Conservation (phyloP, 2,888 invertebrate species). For the Elmis aenea region DNA sequence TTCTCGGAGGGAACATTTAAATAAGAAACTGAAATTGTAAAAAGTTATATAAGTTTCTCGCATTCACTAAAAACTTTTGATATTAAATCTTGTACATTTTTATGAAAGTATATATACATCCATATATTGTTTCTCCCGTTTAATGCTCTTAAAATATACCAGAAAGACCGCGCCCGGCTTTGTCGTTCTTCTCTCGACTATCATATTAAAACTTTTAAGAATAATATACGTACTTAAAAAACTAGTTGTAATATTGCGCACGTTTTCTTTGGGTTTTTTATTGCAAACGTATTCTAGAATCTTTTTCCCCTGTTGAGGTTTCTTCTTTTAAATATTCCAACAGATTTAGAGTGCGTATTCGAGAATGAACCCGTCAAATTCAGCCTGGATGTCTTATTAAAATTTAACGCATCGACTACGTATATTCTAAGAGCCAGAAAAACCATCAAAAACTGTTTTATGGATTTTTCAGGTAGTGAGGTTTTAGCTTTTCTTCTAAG, state of each 20-base stretch:
- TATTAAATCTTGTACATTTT: slow-evolving; percentile 22
- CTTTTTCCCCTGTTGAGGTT: too few species aligned
- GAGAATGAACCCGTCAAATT: slow-evolving; percentile 14
- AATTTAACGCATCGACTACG: slow-evolving; percentile 15
- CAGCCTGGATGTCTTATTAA: slow-evolving; percentile 17
- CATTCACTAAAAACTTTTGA: slow-evolving; percentile 17
- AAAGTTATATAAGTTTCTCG: slow-evolving; percentile 22
- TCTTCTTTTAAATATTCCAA: slow-evolving; percentile 17
- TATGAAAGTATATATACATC: too few species aligned
- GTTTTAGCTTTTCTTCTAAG: slow-evolving; percentile 19
- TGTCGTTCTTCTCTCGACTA: too few species aligned
- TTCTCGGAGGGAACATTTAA: slow-evolving; percentile 22
- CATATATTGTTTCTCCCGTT: too few species aligned
- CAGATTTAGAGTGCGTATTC: slow-evolving; percentile 10
- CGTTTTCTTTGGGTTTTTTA: too few species aligned
- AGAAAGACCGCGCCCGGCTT: too few species aligned
- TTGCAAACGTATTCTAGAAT: too few species aligned
- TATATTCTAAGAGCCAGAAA: slow-evolving; percentile 11
- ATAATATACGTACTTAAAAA: too few species aligned
- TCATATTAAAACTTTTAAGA: too few species aligned
- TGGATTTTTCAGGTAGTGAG: slow-evolving; percentile 18
- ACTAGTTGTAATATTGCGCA: too few species aligned
- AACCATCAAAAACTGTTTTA: slow-evolving; percentile 13
- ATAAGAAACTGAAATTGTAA: slow-evolving; percentile 20
- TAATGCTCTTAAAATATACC: too few species aligned